A percentile compares a stretch with the other conserved stretches of the same genome.
Evolutionary conservation across 2,888 invertebrate genomes (phyloP).

Genomic region (Punctoribates punctum): DNA sequence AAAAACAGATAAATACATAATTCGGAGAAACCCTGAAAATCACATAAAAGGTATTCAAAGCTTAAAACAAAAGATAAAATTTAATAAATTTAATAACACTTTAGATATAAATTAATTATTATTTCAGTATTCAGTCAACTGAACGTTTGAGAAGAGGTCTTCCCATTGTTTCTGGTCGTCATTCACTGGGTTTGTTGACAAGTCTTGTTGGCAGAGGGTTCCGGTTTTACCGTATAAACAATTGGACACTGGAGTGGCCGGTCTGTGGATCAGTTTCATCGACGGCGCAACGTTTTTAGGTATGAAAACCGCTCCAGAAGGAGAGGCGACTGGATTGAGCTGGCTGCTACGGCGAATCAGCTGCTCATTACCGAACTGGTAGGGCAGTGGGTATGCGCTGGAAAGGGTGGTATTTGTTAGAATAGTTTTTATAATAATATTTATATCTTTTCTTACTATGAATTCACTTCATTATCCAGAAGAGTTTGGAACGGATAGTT

Average conservation of each 20-base stretch:
- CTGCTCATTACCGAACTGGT: conserved; percentile 20
- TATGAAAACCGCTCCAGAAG: not conserved
- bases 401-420: not conserved
- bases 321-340: not conserved
- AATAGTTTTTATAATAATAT: not conserved
- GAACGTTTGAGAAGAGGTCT: conserved; percentile 12
- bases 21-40: no score
- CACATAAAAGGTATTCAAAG: no score
- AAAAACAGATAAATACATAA: no score
- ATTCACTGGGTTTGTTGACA: not conserved
- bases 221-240: conserved; percentile 31
- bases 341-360: conserved; percentile 10
- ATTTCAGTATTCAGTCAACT: conserved; percentile 21
- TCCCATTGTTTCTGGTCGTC: conserved; percentile 10
- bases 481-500: not conserved
- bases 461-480: conserved; percentile 24
- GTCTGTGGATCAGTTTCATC: conserved; percentile 29
- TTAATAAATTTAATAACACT: not conserved
- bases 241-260: conserved; percentile 21
- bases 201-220: conserved; percentile 7
- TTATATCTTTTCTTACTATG: conserved; percentile 1
- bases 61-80: no score
- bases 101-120: not conserved
- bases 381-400: conserved; percentile 15
- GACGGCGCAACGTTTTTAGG: conserved; percentile 13